These are phyloP conservation scores for Dreissena rostriformis DNA, from an alignment of 1,140 invertebrate genomes.

Conservation along the genomic window DNA sequence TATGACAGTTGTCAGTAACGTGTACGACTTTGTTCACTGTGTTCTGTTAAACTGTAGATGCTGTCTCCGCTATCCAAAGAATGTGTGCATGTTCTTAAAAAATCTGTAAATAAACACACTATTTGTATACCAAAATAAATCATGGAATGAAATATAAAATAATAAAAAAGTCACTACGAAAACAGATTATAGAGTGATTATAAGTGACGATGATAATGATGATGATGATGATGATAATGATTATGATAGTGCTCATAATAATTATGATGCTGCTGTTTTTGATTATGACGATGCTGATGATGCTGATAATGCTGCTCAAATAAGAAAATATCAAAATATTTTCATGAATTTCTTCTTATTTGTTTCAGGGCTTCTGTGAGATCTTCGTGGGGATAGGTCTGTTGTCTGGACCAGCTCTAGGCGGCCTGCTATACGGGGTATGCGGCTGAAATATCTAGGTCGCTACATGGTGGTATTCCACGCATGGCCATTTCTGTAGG, in stretches of 20 bases:
- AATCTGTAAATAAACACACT: neutral
- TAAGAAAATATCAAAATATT: too few relatives aligned
- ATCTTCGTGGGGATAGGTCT: constrained; percentile 90
- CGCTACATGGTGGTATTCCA: too few relatives aligned
- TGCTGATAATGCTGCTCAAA: neutral
- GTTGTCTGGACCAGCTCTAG: constrained; percentile 89
- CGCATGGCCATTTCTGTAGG: too few relatives aligned
- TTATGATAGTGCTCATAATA: too few relatives aligned
- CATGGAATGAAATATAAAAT: neutral
- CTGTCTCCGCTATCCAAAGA: too few relatives aligned
- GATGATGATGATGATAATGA: too few relatives aligned
- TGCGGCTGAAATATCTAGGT: constrained; percentile 62
- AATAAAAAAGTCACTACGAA: too few relatives aligned
- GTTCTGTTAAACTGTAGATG: too few relatives aligned
- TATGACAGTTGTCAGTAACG: neutral
- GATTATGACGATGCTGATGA: neutral
- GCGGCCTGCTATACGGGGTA: constrained; percentile 89
- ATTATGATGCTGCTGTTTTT: neutral
- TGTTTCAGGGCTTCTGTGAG: constrained; percentile 86
- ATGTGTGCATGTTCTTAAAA: neutral
- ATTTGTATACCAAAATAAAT: neutral
- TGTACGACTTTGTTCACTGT: neutral
- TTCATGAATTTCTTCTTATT: neutral
- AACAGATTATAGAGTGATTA: too few relatives aligned
- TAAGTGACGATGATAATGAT: too few relatives aligned